Evolutionary conservation across 2,888 invertebrate species (phyloP), one percentile per base, ranked within the genome.

Genomic region (Nysson spinosus): DNA sequence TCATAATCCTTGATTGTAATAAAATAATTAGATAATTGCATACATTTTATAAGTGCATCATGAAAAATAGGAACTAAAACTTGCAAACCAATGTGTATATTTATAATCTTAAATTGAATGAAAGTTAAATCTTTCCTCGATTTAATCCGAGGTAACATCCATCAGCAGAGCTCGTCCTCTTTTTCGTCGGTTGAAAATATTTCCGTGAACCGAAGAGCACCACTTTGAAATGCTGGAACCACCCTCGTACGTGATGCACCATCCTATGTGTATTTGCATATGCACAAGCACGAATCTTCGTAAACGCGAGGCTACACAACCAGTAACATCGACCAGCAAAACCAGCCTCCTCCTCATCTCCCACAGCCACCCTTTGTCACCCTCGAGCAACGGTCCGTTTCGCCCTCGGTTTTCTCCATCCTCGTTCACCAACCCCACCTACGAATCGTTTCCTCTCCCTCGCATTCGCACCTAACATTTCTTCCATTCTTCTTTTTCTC

Each of bases 351-450:
- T 46, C 47, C 39, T 49, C 60, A 16, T 52, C 49, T 50, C 55
- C 17, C 42, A 17, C 47, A 37, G 7, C 37, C 51, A 57, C 26
- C 63, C 63, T 65, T 51, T 51, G 65, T 63, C 65, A 56, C 46
- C 63, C 51, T 37, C 50, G 35, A 51, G 43, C 57, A 66, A 63
- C 32, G 51, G 46, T 50, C 9, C 46, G 42, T 51, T 49, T 28
- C 37, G 37, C 32, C 24, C 44, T 26, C n/a, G n/a, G n/a, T n/a
- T n/a, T n/a, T n/a, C 46, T 5, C 1, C 44, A 3, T 14, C 40
- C 24, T 6, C 42, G 51, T 11, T 24, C 32, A 9, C 30, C 47
- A 16, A 32, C 24, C 40, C 16, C 12, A 16, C 28, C 19, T n/a
- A n/a, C n/a, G n/a, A n/a, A n/a, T 16, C 43, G 20, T 7, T 22